phyloP scores from a whole-genome alignment of 1,140 invertebrate species.

The Alviniconcha marisindica region DNA sequence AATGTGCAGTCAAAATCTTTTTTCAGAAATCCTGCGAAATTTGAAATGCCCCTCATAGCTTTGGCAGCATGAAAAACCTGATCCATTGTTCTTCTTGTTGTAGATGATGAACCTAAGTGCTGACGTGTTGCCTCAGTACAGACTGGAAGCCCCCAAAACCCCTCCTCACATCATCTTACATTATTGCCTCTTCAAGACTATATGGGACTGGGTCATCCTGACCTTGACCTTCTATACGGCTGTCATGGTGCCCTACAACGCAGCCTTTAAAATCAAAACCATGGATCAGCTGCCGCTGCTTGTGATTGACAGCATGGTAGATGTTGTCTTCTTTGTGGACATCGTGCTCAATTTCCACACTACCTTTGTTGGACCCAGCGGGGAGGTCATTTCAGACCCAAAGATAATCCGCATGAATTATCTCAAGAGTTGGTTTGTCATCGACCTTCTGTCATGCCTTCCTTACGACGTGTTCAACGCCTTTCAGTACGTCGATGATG shows the following conservation, averaged over 20 bases:
- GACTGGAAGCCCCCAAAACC: constrained; percentile 99
- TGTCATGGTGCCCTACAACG: constrained; percentile 99
- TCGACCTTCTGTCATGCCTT: constrained; percentile 98
- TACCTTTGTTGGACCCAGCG: constrained; percentile 98
- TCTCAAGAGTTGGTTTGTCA: constrained; percentile 99
- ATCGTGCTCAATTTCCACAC: constrained; percentile 99
- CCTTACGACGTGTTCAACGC: constrained; percentile 99
- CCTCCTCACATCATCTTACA: constrained; percentile 99
- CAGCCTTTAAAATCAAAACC: constrained; percentile 99
- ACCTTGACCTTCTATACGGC: constrained; percentile 99
- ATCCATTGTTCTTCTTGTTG: constrained; percentile 7
- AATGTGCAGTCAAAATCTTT: neutral
- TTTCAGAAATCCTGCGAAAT: too few species aligned
- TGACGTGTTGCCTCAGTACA: constrained; percentile 98
- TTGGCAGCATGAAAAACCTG: neutral
- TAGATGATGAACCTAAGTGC: constrained; percentile 98
- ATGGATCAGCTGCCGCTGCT: constrained; percentile 98
- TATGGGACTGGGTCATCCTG: constrained; percentile 99
- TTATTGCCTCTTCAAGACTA: constrained; percentile 98
- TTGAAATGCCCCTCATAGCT: too few species aligned
- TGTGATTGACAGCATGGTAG: constrained; percentile 91
- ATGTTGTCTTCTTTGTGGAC: constrained; percentile 99
- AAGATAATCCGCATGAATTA: constrained; percentile 87
- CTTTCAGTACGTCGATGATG: constrained; percentile 99
- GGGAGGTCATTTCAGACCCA: constrained; percentile 82